Conservation (phyloP, 2,113 vertebrate species). For the Amblyornis subalaris region DNA sequence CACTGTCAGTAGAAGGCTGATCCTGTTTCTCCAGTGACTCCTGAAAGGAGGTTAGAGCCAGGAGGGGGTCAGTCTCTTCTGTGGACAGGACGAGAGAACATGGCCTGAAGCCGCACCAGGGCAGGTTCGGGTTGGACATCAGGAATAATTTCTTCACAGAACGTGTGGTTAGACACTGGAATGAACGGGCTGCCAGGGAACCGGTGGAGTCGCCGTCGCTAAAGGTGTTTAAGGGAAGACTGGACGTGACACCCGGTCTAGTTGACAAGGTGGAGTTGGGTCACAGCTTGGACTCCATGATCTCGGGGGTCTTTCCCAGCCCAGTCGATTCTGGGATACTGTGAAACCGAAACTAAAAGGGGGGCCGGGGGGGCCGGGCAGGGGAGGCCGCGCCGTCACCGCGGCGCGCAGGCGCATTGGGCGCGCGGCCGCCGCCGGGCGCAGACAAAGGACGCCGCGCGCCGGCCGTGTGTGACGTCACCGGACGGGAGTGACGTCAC, state of each 20-base stretch:
- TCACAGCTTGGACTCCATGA: accelerated
- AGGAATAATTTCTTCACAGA: not conserved
- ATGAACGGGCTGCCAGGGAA: not conserved
- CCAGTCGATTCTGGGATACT: accelerated
- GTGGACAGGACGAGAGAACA: too few species aligned
- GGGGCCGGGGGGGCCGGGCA: too few species aligned
- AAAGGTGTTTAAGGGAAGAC: too few species aligned
- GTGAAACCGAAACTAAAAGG: not conserved
- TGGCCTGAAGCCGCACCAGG: not conserved
- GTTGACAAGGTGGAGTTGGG: accelerated
- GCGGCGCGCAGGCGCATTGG: not conserved
- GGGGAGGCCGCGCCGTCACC: accelerated
- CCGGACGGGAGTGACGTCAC: too few species aligned
- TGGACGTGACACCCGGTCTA: too few species aligned
- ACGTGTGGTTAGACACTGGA: not conserved
- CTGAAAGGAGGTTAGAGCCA: not conserved
- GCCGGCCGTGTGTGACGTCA: too few species aligned
- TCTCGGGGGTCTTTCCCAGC: accelerated
- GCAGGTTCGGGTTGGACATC: not conserved
- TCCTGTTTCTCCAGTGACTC: not conserved
- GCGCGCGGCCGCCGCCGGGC: not conserved
- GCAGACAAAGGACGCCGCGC: not conserved
- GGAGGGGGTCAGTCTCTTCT: not conserved
- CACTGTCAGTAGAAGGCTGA: not conserved
- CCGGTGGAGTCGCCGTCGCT: not conserved